phyloP scores from a whole-genome alignment of 2,113 vertebrate genomes.

The Zapornia atra region DNA sequence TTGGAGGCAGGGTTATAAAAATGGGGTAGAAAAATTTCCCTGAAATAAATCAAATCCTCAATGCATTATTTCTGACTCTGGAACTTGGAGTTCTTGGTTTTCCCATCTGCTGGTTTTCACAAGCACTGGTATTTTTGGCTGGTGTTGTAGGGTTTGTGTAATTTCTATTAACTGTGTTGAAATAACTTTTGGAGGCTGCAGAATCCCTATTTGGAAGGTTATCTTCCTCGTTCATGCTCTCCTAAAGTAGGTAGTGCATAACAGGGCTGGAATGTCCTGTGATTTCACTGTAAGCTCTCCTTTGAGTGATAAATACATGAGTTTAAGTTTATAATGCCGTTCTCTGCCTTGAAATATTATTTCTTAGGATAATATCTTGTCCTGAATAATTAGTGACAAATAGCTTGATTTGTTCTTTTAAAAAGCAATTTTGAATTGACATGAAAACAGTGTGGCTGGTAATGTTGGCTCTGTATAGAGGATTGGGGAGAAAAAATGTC shows the following conservation, averaged over 20 bases:
- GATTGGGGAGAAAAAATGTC: neutral
- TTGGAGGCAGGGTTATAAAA: neutral
- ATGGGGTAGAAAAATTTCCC: neutral
- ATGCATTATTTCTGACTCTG: neutral
- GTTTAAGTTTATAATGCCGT: neutral
- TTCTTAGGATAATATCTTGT: neutral
- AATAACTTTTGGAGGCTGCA: conserved; percentile 46
- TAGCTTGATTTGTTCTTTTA: neutral
- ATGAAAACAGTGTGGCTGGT: neutral
- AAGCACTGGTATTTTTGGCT: conserved; percentile 55
- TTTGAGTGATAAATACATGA: neutral
- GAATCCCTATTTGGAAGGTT: conserved; percentile 4
- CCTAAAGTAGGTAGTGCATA: neutral
- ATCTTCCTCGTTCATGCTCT: neutral
- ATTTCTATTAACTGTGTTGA: conserved; percentile 55
- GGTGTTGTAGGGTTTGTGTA: conserved; percentile 27
- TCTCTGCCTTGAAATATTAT: neutral
- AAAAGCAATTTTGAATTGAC: neutral
- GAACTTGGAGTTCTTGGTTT: conserved; percentile 35
- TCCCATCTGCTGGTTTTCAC: conserved; percentile 61
- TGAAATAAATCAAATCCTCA: neutral
- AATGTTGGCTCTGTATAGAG: neutral
- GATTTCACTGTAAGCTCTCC: neutral
- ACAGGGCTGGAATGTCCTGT: neutral
- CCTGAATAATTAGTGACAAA: neutral